Evolutionary conservation across 2,113 vertebrate genomes (phyloP).

Genomic region (Alaudala cheleensis): DNA sequence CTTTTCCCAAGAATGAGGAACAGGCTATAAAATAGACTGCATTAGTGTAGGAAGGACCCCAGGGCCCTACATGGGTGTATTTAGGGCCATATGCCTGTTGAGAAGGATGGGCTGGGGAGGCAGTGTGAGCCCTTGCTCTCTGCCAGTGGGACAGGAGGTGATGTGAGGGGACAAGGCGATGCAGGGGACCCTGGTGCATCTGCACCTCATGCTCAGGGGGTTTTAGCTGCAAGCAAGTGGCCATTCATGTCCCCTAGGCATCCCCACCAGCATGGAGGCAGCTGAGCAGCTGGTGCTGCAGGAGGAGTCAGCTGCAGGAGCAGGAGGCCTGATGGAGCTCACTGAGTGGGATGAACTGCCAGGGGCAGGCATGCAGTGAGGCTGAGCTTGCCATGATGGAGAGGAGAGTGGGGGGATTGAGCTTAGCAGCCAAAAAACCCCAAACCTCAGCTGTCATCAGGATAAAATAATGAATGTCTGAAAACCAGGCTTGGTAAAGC

Average conservation of each 20-base stretch:
- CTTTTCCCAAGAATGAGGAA: background rate
- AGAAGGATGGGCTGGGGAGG: fast-evolving
- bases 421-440: background rate
- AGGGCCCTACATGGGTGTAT: too few species aligned
- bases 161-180: fast-evolving
- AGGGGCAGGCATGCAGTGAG: background rate
- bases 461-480: constrained; percentile 9
- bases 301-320: background rate
- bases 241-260: background rate
- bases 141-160: background rate
- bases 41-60: background rate
- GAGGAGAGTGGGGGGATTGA: background rate
- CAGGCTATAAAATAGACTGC: background rate
- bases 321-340: background rate
- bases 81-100: background rate
- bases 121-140: background rate
- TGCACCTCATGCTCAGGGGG: fast-evolving
- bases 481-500: background rate
- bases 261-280: fast-evolving
- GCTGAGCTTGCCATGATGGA: background rate
- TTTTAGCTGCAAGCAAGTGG: background rate
- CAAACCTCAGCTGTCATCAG: constrained; percentile 54
- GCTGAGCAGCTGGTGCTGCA: fast-evolving
- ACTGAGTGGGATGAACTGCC: fast-evolving
- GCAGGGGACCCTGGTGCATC: background rate